phyloP scores from a whole-genome alignment of 2,797 vertebrate species.

The Anguilla megastoma region DNA sequence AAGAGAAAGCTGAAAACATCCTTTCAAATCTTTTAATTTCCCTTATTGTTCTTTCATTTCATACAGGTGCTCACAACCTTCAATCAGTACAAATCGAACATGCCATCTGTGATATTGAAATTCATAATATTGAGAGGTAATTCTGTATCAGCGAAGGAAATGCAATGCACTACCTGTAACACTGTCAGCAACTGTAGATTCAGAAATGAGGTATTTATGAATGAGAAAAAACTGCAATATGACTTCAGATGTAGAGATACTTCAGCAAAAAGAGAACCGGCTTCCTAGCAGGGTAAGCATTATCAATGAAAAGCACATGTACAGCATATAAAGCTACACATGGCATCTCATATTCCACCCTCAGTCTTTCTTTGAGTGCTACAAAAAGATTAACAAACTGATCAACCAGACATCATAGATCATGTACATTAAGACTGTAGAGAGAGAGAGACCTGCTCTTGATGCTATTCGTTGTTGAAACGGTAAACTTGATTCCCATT shows the following conservation, averaged over 20 bases:
- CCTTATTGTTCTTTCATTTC: neutral
- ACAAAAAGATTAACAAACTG: neutral
- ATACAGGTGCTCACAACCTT: neutral
- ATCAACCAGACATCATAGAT: neutral
- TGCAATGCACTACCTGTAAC: neutral
- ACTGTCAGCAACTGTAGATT: neutral
- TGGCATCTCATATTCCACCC: neutral
- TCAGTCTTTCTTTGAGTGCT: neutral
- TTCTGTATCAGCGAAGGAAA: neutral
- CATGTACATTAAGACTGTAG: neutral
- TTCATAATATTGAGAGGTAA: neutral
- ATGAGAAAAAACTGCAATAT: neutral
- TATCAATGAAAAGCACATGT: neutral
- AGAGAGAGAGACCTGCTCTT: neutral
- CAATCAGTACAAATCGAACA: neutral
- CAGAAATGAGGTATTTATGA: neutral
- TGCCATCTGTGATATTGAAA: neutral
- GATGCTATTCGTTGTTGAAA: neutral
- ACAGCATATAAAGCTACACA: neutral
- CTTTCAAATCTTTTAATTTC: conserved; percentile 2
- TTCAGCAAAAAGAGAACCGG: neutral
- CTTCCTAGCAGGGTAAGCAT: neutral
- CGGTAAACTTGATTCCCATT: neutral
- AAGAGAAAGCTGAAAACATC: neutral
- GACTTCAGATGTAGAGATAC: neutral